Conservation (phyloP, 2,113 vertebrate genomes). For the Dascyllus trimaculatus region DNA sequence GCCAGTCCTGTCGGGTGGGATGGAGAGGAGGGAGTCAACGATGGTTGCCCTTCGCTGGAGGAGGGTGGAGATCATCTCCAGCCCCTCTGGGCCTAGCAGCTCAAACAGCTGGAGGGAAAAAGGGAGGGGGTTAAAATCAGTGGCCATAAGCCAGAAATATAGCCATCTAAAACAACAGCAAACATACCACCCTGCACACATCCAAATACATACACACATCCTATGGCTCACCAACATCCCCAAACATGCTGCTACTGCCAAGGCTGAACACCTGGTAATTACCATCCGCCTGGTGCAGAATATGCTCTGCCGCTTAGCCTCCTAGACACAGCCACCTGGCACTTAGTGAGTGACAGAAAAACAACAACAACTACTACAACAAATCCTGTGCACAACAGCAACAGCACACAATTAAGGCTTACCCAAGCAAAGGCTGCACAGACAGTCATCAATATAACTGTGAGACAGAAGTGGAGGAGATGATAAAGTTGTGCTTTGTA, state of each 20-base stretch:
- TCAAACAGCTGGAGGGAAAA: conserved; percentile 90
- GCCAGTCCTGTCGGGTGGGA: conserved; percentile 84
- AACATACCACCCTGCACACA: conserved; percentile 10
- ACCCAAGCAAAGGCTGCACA: conserved; percentile 3
- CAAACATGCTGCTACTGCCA: conserved; percentile 45
- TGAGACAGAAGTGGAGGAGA: not conserved
- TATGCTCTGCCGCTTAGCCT: conserved; percentile 70
- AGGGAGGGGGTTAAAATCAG: conserved; percentile 12
- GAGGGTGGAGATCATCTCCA: conserved; percentile 95
- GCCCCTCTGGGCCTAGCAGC: conserved; percentile 93
- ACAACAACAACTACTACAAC: conserved; percentile 48
- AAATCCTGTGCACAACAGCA: conserved; percentile 26
- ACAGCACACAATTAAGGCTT: conserved; percentile 45
- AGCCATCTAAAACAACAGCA: conserved; percentile 2
- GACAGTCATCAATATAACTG: conserved; percentile 27
- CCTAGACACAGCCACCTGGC: conserved; percentile 77
- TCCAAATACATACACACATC: conserved; percentile 42
- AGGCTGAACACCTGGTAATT: conserved; percentile 79
- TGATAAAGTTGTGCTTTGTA: conserved; percentile 29
- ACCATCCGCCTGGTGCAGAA: conserved; percentile 70
- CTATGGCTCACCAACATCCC: conserved; percentile 36
- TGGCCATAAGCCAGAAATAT: not conserved
- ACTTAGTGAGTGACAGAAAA: conserved; percentile 65
- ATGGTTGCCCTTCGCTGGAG: conserved; percentile 90
- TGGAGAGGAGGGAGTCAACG: conserved; percentile 87